Base-by-base conservation (phyloP, 2,113 vertebrate species). In the Callionymus lyra region DNA sequence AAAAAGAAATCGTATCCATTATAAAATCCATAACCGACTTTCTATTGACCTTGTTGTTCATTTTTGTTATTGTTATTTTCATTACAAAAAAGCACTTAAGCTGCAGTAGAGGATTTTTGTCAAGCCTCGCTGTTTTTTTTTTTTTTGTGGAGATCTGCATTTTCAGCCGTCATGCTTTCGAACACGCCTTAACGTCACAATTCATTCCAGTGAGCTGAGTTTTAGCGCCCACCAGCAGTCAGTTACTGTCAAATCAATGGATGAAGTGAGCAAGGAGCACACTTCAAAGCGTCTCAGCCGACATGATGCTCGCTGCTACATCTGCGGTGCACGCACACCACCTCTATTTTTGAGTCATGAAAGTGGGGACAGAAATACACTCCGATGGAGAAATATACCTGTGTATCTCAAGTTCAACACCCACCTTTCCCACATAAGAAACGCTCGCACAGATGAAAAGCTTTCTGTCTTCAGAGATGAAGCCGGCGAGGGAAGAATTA, bases 401-500 rank as follows among this genome's bases (percentile, higher is more conserved):
- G 5, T 13, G 3, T 12, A 42, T n/a, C 9, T 44, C 41, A 6
- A 55, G 6, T 18, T 15, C 31, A n/a, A 27, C 21, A 31, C 53
- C 54, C 58, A 31, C 46, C 33, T 15, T 13, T 10, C 21, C n/a
- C 32, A 19, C 44, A 34, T 32, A n/a, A 38, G 31, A 31, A 17
- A 18, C 2, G 12, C 35, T 40, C 47, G 15, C 17, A 36, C 31
- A 46, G 51, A 62, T 57, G 40, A 70, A 56, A 48, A 49, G 64
- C 47, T 50, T 50, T 58, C 59, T 10, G 36, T 61, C 56, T 33
- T 13, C 19, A 10, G 27, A 59, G 47, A 41, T 48, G 49, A 51
- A 56, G 42, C 59, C 48, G 56, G 27, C 38, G 21, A 67, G 21
- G 44, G 47, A 53, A 64, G 68, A 60, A 67, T 73, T 66, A 63